Conservation (phyloP, 2,113 vertebrate species). For the Grammomys dolichurus region DNA sequence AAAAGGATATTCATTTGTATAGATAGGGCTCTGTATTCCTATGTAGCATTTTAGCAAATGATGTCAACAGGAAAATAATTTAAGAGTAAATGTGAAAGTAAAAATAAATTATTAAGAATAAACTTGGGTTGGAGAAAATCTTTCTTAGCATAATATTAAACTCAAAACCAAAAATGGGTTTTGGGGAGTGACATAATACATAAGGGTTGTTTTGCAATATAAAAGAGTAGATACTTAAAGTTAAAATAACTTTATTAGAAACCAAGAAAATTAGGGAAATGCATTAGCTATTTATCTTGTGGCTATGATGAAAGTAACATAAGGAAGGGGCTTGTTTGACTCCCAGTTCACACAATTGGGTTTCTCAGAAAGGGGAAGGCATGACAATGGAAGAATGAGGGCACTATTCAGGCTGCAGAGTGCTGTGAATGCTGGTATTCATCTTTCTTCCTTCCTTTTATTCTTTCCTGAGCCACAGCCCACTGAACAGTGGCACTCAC, state of each 20-base stretch:
- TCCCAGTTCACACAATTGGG: neutral
- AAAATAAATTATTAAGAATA: slow-evolving; percentile 45
- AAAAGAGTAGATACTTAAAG: neutral
- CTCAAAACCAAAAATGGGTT: neutral
- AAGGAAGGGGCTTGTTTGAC: neutral
- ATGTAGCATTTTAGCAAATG: neutral
- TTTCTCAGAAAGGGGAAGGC: neutral
- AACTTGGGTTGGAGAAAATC: neutral
- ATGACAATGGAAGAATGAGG: too few species aligned
- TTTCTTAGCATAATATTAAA: slow-evolving; percentile 2
- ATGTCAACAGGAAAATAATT: slow-evolving; percentile 23
- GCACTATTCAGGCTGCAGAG: neutral
- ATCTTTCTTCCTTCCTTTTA: neutral
- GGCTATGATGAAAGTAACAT: neutral
- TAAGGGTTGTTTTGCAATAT: neutral
- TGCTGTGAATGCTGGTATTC: neutral
- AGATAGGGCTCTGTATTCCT: neutral
- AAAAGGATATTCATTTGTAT: slow-evolving; percentile 5
- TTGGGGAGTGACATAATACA: neutral
- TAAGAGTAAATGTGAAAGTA: slow-evolving; percentile 19
- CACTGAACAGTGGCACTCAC: neutral
- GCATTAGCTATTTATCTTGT: neutral
- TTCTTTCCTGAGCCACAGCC: too few species aligned
- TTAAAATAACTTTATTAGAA: slow-evolving; percentile 27
- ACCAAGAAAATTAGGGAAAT: neutral